Evolutionary conservation across 1,140 invertebrate genomes (phyloP).

Genomic region (Lethocerus indicus): DNA sequence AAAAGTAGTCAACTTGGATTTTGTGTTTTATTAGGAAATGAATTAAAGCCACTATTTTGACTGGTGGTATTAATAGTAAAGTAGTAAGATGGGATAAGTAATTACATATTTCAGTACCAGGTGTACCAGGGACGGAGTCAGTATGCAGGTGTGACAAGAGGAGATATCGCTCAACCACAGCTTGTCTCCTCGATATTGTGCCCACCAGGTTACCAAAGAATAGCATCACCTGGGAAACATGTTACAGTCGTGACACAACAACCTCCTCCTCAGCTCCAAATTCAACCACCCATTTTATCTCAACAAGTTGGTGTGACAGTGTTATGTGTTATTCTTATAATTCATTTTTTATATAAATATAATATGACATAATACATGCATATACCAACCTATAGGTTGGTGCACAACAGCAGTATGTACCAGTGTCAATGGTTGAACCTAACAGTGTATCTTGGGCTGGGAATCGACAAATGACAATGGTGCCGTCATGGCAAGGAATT

Average conservation of each 20-base stretch:
- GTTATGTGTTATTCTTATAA: background rate
- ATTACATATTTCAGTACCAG: conserved; percentile 12
- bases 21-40: too few relatives aligned
- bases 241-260: conserved; percentile 69
- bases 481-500: conserved; percentile 74
- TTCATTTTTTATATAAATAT: background rate
- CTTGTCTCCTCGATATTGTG: conserved; percentile 84
- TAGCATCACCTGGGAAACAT: conserved; percentile 72
- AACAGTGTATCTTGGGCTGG: conserved; percentile 51
- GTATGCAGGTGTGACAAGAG: conserved; percentile 21
- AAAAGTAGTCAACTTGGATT: too few relatives aligned
- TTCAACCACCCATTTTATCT: conserved; percentile 47
- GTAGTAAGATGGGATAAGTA: too few relatives aligned
- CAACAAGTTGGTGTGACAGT: conserved; percentile 30
- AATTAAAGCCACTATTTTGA: too few relatives aligned
- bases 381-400: conserved; percentile 25
- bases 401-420: conserved; percentile 63
- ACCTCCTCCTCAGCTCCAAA: conserved; percentile 39
- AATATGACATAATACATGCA: background rate
- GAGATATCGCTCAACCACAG: conserved; percentile 50
- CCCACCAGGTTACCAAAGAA: conserved; percentile 63
- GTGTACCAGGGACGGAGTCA: conserved; percentile 13
- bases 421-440: conserved; percentile 79
- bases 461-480: conserved; percentile 60
- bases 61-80: too few relatives aligned